Evolutionary conservation across 1,140 invertebrate species (phyloP).

Genomic region (Pogonus chalceus): DNA sequence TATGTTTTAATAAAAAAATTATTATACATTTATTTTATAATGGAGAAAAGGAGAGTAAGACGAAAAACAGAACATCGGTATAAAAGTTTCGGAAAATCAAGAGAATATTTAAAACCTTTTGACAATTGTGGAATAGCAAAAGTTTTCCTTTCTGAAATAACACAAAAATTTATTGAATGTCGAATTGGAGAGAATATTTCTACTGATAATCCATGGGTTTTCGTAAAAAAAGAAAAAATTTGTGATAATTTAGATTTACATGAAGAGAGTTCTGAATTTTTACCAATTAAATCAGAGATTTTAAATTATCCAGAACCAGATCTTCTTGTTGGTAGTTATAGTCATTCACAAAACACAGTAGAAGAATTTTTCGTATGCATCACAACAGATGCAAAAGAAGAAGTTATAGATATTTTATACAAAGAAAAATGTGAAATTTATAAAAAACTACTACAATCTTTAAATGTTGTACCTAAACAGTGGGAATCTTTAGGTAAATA

Average conservation of each 20-base stretch:
- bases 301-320: slow-evolving; percentile 40
- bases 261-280: slow-evolving; percentile 41
- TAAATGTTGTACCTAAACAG: slow-evolving; percentile 44
- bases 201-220: slow-evolving; percentile 62
- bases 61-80: too few species aligned
- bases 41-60: too few species aligned
- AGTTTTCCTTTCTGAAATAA: slow-evolving; percentile 30
- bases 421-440: slow-evolving; percentile 50
- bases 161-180: slow-evolving; percentile 41
- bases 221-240: slow-evolving; percentile 48
- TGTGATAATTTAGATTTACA: slow-evolving; percentile 44
- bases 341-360: slow-evolving; percentile 39
- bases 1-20: too few species aligned
- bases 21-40: too few species aligned
- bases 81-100: too few species aligned
- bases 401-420: slow-evolving; percentile 40
- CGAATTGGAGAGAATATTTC: slow-evolving; percentile 46
- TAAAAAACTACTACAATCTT: slow-evolving; percentile 47
- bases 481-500: slow-evolving; percentile 55
- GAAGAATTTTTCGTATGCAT: slow-evolving; percentile 60
- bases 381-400: slow-evolving; percentile 38
- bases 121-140: slow-evolving; percentile 24
- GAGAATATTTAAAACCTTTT: too few species aligned
- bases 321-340: slow-evolving; percentile 58
- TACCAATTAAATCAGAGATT: slow-evolving; percentile 40